Base-by-base conservation (phyloP, 2,888 invertebrate genomes). In the Parelbella ahira region DNA sequence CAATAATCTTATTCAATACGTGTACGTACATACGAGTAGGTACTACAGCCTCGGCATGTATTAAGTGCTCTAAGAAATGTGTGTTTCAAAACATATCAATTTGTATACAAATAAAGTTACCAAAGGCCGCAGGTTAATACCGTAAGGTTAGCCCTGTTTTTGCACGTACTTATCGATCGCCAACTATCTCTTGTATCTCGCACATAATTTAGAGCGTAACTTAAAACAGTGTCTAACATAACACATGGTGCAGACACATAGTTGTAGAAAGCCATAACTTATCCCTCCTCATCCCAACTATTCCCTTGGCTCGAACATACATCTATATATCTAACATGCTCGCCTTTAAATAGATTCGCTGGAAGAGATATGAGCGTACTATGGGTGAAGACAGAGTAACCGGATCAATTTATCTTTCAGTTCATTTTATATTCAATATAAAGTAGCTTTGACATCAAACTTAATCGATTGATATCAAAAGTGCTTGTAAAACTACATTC, bases 241-340 rank as follows among this genome's bases (percentile, higher is more conserved):
- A 82, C 84, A 84, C 74, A 84, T 82, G 83, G 77, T 60, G 67
- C 70, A 78, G 77, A 77, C 76, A 78, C 76, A 78, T 81, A 83
- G 80, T 83, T 82, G 68, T 72, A 84, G 83, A 83, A 83, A 76
- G 82, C 81, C 67, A 86, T 86, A 84, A 82, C 56, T 87, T 80
- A 87, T 81, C 72, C 78, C 74, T 68, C 70, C 71, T 76, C 79
- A 79, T 81, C 82, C 82, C 74, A 76, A 82, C 82, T 84, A 84
- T 81, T 84, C 86, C 84, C 84, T 75, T 54, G 82, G 65, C 76
- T 73, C 78, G 65, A 64, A 66, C 74, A 68, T 72, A 74, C 64
- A 70, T 70, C 72, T 78, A 75, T 72, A 75, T 80, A 76, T 69
- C 70, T 63, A 60, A 62, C 57, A 58, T 52, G 55, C 48, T 46